These are phyloP conservation scores for Pelodytes ibericus DNA, from an alignment of 2,797 vertebrate species.

Conservation along the genomic window DNA sequence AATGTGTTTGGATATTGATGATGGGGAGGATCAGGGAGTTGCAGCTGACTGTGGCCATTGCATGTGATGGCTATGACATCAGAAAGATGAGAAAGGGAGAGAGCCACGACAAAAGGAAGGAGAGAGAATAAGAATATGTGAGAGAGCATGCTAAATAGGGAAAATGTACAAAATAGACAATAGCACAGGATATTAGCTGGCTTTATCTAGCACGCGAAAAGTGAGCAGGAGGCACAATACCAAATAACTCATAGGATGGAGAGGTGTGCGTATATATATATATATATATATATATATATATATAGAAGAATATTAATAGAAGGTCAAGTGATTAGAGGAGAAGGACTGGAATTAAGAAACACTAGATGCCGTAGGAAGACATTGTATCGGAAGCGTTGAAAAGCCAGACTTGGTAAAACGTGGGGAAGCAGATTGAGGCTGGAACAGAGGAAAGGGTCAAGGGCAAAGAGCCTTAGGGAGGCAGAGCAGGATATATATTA, in stretches of 20 bases:
- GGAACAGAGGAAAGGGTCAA: background rate
- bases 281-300: background rate
- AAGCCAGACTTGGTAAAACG: background rate
- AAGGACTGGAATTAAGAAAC: background rate
- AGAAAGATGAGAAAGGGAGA: slow-evolving; percentile 17
- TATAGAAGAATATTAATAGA: background rate
- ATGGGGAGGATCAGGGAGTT: slow-evolving; percentile 38
- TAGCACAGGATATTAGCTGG: background rate
- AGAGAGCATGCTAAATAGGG: background rate
- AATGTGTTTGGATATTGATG: slow-evolving; percentile 55
- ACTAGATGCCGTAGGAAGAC: background rate
- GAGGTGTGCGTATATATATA: too few species aligned
- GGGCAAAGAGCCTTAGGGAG: slow-evolving; percentile 3
- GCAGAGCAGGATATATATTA: slow-evolving; percentile 28
- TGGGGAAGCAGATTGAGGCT: background rate
- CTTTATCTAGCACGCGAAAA: background rate
- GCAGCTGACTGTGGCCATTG: slow-evolving; percentile 28
- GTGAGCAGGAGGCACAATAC: background rate
- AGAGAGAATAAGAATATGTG: background rate
- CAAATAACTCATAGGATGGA: background rate
- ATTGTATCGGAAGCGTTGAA: background rate
- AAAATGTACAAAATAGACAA: background rate
- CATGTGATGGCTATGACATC: slow-evolving; percentile 34
- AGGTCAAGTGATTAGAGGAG: background rate
- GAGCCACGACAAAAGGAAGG: slow-evolving; percentile 21